These are phyloP conservation scores for Kryptolebias marmoratus DNA, from an alignment of 2,113 vertebrate genomes.

Conservation along the genomic window DNA sequence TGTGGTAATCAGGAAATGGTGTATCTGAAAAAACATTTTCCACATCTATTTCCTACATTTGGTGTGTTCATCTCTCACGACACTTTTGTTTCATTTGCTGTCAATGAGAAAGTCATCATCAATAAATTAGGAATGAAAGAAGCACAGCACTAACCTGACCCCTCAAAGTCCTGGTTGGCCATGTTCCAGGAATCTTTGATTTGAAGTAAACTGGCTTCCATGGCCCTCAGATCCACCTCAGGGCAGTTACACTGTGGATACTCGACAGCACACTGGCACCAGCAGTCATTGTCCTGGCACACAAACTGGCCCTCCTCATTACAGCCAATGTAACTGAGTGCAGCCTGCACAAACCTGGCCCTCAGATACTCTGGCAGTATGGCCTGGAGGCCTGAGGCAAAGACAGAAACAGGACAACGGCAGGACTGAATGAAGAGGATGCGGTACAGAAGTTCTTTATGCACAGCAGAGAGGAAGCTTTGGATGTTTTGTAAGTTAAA, in stretches of 20 bases:
- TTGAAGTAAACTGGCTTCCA: constrained; percentile 81
- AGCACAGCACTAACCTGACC: constrained; percentile 76
- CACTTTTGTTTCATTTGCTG: constrained; percentile 31
- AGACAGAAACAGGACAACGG: constrained; percentile 28
- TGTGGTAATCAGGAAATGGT: too few relatives aligned
- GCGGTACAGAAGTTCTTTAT: constrained; percentile 19
- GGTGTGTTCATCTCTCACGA: constrained; percentile 12
- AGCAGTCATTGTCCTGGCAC: constrained; percentile 83
- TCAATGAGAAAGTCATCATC: constrained; percentile 13
- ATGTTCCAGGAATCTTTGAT: constrained; percentile 77
- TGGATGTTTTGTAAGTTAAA: constrained; percentile 14
- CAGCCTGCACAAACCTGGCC: constrained; percentile 81
- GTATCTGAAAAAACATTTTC: too few relatives aligned
- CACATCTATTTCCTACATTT: neutral
- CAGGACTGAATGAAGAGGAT: constrained; percentile 16
- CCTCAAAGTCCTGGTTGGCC: constrained; percentile 83
- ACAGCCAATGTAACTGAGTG: constrained; percentile 84
- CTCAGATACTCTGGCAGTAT: constrained; percentile 83
- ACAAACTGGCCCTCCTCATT: constrained; percentile 84
- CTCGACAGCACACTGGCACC: constrained; percentile 80
- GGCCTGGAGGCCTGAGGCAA: constrained; percentile 80
- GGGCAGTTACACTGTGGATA: constrained; percentile 85
- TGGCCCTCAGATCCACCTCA: constrained; percentile 77
- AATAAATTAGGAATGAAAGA: constrained; percentile 1
- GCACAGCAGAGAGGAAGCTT: constrained; percentile 17